A percentile compares a stretch with the other conserved stretches of the same genome.
Evolutionary conservation across 2,888 invertebrate genomes (phyloP).

Genomic region (Rhabditophanes sp.): DNA sequence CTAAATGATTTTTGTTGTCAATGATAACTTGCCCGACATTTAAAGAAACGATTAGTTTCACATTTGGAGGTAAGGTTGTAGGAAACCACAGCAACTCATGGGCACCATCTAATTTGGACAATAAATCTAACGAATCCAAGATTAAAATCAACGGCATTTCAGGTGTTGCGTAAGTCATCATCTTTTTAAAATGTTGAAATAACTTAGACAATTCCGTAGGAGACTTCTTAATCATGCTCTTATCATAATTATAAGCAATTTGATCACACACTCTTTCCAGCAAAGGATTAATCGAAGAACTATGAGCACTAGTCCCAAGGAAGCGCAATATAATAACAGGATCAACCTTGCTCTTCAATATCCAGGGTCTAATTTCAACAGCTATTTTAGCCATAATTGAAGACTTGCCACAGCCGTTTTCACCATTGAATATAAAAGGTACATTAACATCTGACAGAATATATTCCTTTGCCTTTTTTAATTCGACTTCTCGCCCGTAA

Average conservation of each 20-base stretch:
- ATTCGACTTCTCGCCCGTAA: conserved; percentile 73
- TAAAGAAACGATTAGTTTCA: too few species aligned
- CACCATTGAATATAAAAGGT: conserved; percentile 53
- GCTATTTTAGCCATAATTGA: conserved; percentile 81
- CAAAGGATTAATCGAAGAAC: conserved; percentile 79
- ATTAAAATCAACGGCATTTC: conserved; percentile 70
- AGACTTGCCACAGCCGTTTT: conserved; percentile 93
- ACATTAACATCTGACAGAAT: conserved; percentile 51
- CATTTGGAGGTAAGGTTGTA: conserved; percentile 59
- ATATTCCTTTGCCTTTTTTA: conserved; percentile 63
- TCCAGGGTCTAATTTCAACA: conserved; percentile 42
- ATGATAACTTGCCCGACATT: conserved; percentile 20
- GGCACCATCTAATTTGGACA: conserved; percentile 79
- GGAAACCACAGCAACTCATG: conserved; percentile 93
- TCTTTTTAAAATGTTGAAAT: conserved; percentile 83
- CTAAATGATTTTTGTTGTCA: too few species aligned
- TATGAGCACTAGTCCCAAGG: conserved; percentile 83
- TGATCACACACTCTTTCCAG: conserved; percentile 87
- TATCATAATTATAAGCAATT: conserved; percentile 43
- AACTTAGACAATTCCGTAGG: conserved; percentile 88
- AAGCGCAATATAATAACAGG: conserved; percentile 78
- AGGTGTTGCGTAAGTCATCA: conserved; percentile 63
- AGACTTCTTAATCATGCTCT: conserved; percentile 69
- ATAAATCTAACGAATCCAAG: conserved; percentile 86
- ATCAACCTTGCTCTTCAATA: conserved; percentile 44